Evolutionary conservation across 2,888 invertebrate species (phyloP), one percentile per base, ranked within the genome.

Genomic region (Criorhina ranunculi): DNA sequence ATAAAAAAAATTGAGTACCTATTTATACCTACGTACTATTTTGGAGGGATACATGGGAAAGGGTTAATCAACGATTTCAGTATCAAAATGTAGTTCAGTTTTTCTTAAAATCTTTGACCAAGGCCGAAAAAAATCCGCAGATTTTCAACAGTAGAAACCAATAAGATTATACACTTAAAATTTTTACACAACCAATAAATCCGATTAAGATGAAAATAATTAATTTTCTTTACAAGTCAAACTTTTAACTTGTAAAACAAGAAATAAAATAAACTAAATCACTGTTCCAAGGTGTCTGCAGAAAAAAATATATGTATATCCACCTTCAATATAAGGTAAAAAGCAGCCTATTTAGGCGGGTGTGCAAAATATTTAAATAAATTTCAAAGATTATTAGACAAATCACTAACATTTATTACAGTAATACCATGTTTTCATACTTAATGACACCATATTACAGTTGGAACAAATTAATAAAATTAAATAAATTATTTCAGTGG

Each of bases 381-480:
- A 70, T 17, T 57, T 12, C 8, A 19, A 70, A 70, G 17, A 46
- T 70, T 57, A 70, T 70, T 57, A 24, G 46, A 70, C 51, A 66
- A 12, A 49, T 37, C 9, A 37, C 24, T 11, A 9, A 37, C 12
- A 51, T 35, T 64, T 33, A 19, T 49, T 33, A 46, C 31, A 17
- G 9, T 62, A 64, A 64, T 64, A n/a, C 8, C 49, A 51, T 51
- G 66, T 66, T 51, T 66, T 35, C 51, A 5, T 51, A 11, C 24
- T 9, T 40, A 51, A 40, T 49, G 51, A 51, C 66, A 15, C 15
- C 51, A 51, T 24, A 15, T 8, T 37, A 19, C 11, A 9, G 35
- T 24, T 37, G n/a, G 33, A 19, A 64, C 33, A 66, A 46, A 35
- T 64, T 46, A 64, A 64, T 64, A 64, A 64, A 64, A 66, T 66